Conservation (phyloP, 1,140 invertebrate species). For the Teleogryllus occipitalis region DNA sequence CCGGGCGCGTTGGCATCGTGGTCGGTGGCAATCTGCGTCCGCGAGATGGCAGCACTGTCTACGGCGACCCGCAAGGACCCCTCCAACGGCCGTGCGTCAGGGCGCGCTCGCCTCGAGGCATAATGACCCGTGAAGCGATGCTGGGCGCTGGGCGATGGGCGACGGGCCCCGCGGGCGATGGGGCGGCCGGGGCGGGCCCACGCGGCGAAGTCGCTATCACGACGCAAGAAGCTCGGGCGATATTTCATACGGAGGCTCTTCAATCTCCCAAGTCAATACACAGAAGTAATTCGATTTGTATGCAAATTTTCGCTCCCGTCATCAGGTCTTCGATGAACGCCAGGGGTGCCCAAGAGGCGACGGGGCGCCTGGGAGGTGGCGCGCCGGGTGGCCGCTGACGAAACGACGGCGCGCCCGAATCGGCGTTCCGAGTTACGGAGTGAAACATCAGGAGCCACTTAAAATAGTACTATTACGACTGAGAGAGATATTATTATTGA, state of each 20-base stretch:
- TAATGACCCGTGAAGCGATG: background rate
- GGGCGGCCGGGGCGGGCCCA: background rate
- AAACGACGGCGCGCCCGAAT: too few relatives aligned
- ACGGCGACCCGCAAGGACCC: too few relatives aligned
- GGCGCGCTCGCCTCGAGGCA: too few relatives aligned
- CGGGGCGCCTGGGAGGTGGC: background rate
- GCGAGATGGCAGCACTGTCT: too few relatives aligned
- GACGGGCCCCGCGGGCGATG: background rate
- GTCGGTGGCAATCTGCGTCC: too few relatives aligned
- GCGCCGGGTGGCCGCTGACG: background rate
- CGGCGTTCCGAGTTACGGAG: too few relatives aligned
- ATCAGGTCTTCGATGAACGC: constrained; percentile 14
- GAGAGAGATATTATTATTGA: too few relatives aligned
- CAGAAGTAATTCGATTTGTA: constrained; percentile 26
- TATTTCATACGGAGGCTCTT: constrained; percentile 12
- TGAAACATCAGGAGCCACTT: too few relatives aligned
- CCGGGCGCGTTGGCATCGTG: too few relatives aligned
- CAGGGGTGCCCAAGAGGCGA: constrained; percentile 9
- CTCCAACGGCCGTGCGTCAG: too few relatives aligned
- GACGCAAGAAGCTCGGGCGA: background rate
- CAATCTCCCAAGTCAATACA: constrained; percentile 24
- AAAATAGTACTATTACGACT: too few relatives aligned
- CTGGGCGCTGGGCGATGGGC: background rate
- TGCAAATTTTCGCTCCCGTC: constrained; percentile 22
- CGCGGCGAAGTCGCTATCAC: background rate